Evolutionary conservation across 2,797 vertebrate species (phyloP).

Genomic region (Natrix natrix): DNA sequence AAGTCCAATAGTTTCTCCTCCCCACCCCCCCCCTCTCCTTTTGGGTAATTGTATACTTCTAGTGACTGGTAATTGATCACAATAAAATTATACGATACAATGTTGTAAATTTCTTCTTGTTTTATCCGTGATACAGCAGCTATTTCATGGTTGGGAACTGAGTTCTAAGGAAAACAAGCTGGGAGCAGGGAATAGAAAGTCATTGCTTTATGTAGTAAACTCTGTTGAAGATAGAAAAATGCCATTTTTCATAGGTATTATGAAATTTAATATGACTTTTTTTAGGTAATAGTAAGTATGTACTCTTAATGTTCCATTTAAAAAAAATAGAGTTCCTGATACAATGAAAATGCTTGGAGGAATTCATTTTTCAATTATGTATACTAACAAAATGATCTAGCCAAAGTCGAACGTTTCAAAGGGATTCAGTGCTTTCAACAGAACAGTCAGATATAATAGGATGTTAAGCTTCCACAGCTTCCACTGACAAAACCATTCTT

Average conservation of each 20-base stretch:
- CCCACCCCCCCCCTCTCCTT: not conserved
- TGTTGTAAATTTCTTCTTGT: conserved; percentile 22
- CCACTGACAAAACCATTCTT: conserved; percentile 27
- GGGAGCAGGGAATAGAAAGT: not conserved
- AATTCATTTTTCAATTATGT: not conserved
- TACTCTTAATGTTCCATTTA: conserved; percentile 23
- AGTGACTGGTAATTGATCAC: not conserved
- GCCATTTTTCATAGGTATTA: conserved; percentile 4
- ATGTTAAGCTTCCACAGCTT: not conserved
- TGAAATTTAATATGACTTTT: conserved; percentile 28
- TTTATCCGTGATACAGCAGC: not conserved
- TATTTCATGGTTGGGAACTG: not conserved
- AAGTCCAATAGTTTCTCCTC: not conserved
- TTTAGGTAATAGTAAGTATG: conserved; percentile 29
- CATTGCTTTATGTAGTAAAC: not conserved
- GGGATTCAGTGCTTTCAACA: not conserved
- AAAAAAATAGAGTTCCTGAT: not conserved
- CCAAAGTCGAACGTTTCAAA: not conserved
- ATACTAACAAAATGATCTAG: not conserved
- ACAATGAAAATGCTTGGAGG: not conserved
- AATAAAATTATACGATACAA: not conserved
- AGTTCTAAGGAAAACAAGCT: not conserved
- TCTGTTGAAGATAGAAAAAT: conserved; percentile 31
- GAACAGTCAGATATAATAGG: not conserved
- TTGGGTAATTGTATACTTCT: not conserved